Conservation (phyloP, 1,140 invertebrate genomes). For the Chironomus tepperi region DNA sequence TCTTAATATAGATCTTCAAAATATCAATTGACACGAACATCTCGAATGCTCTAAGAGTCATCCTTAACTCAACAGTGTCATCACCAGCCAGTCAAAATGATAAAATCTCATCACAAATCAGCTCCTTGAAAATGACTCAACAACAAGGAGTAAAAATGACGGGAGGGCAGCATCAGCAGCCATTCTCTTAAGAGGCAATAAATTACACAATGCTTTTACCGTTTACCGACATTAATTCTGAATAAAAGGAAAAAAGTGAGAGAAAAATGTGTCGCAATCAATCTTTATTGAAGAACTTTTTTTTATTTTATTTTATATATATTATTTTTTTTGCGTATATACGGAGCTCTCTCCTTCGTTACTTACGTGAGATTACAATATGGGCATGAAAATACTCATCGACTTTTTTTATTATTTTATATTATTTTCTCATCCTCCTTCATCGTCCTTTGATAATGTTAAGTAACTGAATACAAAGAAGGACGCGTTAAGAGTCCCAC, state of each 20-base stretch:
- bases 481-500: neutral
- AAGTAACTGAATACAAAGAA: neutral
- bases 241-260: neutral
- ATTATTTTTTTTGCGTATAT: no score
- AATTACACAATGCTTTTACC: constrained; percentile 23
- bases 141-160: neutral
- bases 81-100: no score
- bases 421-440: neutral
- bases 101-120: neutral
- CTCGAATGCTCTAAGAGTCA: no score
- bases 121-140: neutral
- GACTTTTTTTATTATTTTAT: no score
- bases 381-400: no score
- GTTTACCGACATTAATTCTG: constrained; percentile 22
- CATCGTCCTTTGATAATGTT: neutral
- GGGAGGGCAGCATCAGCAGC: neutral
- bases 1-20: no score
- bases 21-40: no score
- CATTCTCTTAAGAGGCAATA: constrained; percentile 20
- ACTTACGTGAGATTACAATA: no score
- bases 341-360: no score
- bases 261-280: constrained; percentile 21
- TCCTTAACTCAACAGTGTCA: no score
- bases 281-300: constrained; percentile 23
- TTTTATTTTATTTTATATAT: no score